Evolutionary conservation across 2,113 vertebrate species (phyloP), one percentile per base, ranked within the genome.

Genomic region (Microcebus ravelobensis): DNA sequence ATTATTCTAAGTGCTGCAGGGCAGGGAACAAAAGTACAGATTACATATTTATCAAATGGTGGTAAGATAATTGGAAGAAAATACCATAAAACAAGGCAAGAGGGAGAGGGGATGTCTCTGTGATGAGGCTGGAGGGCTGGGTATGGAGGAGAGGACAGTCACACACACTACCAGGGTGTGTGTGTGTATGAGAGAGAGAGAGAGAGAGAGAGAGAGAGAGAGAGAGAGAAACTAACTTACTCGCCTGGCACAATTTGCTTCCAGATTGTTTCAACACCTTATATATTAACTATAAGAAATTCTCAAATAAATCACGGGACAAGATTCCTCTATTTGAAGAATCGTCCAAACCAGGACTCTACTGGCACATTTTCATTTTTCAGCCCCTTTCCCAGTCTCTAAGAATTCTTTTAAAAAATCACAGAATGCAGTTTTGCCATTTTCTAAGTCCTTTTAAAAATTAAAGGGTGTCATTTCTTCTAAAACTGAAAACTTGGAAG

Each of bases 21-120:
- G 76, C 21, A 52, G 27, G 25, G 50, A 48, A 21, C 20, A 20
- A 48, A 67, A 68, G 79, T 31, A 45, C 18, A 36, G 52, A 12
- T 15, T 5, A 2, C 0, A 1, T 2, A 50, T 36, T 39, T 29
- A 82, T 8, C 15, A 68, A 48, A 23, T 8, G 27, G 3, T 50
- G 50, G 29, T 17, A 76, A 14, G 20, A 20, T 45, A 39, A 45
- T 0, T 36, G n/a, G 55, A 63, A 79, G 36, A 21, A 74, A 67
- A 50, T 0, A 42, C 11, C 27, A 13, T 29, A 36, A 76, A 31
- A 25, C 25, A 31, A 10, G n/a, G 57, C 61, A 3, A 59, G 27
- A 39, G 39, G 57, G 55, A 17, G 0, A 15, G 12, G 67, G 21
- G 18, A 5, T 14, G 10, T 15, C 3, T 25, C 0, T 0, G 8